Evolutionary conservation across 1,140 invertebrate species (phyloP).

Genomic region (Anthonomus grandis): DNA sequence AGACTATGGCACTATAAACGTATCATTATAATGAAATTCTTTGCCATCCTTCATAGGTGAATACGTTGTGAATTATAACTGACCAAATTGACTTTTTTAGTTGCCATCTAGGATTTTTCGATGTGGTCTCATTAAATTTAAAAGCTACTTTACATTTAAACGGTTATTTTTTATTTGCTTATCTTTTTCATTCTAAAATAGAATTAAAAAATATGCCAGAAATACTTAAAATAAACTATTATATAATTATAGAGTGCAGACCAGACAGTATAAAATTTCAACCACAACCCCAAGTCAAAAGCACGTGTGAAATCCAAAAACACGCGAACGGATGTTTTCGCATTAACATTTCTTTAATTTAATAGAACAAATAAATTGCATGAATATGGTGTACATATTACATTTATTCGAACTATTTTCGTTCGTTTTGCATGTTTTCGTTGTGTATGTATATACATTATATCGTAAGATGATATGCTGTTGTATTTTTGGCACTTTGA

Average conservation of each 20-base stretch:
- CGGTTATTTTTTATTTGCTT: neutral
- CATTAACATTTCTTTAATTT: conserved; percentile 15
- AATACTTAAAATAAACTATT: too few relatives aligned
- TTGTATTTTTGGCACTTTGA: conserved; percentile 7
- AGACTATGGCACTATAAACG: too few relatives aligned
- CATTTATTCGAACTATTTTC: neutral
- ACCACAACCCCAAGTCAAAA: too few relatives aligned
- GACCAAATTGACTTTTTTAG: too few relatives aligned
- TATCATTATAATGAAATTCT: too few relatives aligned
- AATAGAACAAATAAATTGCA: conserved; percentile 19
- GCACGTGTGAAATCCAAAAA: conserved; percentile 17
- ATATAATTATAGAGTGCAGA: too few relatives aligned
- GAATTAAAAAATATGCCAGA: neutral
- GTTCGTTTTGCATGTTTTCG: neutral
- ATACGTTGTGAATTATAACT: too few relatives aligned
- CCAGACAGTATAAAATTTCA: too few relatives aligned
- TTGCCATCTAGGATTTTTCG: too few relatives aligned
- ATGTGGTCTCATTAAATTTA: too few relatives aligned
- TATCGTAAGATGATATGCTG: conserved; percentile 1
- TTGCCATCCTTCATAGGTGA: too few relatives aligned
- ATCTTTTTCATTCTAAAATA: neutral
- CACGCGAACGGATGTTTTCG: conserved; percentile 16
- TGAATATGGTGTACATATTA: neutral
- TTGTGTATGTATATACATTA: neutral
- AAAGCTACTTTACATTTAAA: too few relatives aligned